Base-by-base conservation (phyloP, 2,888 invertebrate species). In the Leistus spinibarbis region DNA sequence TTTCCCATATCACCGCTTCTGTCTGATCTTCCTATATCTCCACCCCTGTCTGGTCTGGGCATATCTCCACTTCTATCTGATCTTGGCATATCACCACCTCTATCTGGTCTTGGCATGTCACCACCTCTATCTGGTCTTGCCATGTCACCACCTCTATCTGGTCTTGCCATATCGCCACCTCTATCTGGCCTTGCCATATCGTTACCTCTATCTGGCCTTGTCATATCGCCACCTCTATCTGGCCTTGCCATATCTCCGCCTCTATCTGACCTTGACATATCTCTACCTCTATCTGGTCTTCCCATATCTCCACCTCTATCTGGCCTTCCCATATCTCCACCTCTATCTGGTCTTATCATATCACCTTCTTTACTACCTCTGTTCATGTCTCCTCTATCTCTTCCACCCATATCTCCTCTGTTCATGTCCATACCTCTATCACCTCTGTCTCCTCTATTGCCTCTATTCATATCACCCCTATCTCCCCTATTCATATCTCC, bases 371-470 rank as follows among this genome's bases (percentile, higher is more conserved):
- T 40, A 7, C 7, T 40, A 40, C 13, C 40, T 40, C 1, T 13
- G 7, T 40, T 13, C 13, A 83, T 81, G 73, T 82, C 77, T 77
- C 80, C 72, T 81, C 0, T 60, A 17, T 82, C 77, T 77, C 66
- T 77, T 73, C 69, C 78, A 78, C 82, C 70, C 85, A 79, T 79
- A 54, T 80, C 78, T 76, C 80, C 72, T 40, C 65, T 81, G 81
- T 69, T 81, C 54, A 77, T 81, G 77, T 78, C 82, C 1, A 63
- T 78, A 77, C 80, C 40, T 81, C 0, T 60, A 17, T 40, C 40
- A 5, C 40, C 40, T 40, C 40, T 3, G 13, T 40, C 13, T 40
- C 83, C 81, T 73, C 82, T 77, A 77, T 80, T 71, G n/a, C 64
- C 81, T 81, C 69, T 81, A 54, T 77, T 81, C 77, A 78, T 82